phyloP scores from a whole-genome alignment of 2,888 invertebrate genomes.

The Apotomis betuletana region DNA sequence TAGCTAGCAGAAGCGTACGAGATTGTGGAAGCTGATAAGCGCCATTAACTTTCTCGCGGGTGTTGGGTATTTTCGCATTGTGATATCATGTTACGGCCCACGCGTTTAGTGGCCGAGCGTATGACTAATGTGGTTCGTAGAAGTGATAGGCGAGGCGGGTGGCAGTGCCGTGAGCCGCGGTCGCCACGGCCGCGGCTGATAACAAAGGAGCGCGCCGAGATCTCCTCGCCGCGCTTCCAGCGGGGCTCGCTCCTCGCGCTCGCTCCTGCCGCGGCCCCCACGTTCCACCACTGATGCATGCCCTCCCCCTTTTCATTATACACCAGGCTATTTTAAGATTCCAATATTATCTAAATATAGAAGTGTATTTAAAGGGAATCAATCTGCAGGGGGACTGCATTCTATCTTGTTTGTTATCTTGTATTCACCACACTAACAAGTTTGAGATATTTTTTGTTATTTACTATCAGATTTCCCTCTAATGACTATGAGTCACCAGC shows the following conservation, averaged over 20 bases:
- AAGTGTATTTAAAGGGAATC: slow-evolving; percentile 71
- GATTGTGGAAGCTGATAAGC: slow-evolving; percentile 85
- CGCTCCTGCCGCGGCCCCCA: slow-evolving; percentile 45
- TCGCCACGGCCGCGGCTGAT: slow-evolving; percentile 70
- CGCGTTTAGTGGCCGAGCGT: slow-evolving; percentile 79
- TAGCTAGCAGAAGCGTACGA: slow-evolving; percentile 79
- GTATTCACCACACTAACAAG: slow-evolving; percentile 34
- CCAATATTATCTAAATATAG: slow-evolving; percentile 81
- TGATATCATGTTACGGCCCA: slow-evolving; percentile 85
- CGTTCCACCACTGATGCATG: slow-evolving; percentile 54
- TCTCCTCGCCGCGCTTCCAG: slow-evolving; percentile 47
- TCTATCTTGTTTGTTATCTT: slow-evolving; percentile 58
- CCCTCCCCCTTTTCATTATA: slow-evolving; percentile 48
- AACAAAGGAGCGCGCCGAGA: slow-evolving; percentile 76
- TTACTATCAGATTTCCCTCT: slow-evolving; percentile 67
- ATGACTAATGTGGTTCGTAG: slow-evolving; percentile 83
- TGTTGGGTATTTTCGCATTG: slow-evolving; percentile 85
- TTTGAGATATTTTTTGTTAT: slow-evolving; percentile 47
- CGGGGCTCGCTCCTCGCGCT: slow-evolving; percentile 46
- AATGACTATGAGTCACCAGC: slow-evolving; percentile 79
- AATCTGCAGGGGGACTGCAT: slow-evolving; percentile 70
- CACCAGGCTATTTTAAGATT: slow-evolving; percentile 76
- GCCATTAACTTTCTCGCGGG: slow-evolving; percentile 85
- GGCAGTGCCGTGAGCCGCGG: slow-evolving; percentile 62
- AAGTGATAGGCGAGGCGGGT: slow-evolving; percentile 79